Conservation (phyloP, 1,140 invertebrate species). For the Camponotus floridanus region DNA sequence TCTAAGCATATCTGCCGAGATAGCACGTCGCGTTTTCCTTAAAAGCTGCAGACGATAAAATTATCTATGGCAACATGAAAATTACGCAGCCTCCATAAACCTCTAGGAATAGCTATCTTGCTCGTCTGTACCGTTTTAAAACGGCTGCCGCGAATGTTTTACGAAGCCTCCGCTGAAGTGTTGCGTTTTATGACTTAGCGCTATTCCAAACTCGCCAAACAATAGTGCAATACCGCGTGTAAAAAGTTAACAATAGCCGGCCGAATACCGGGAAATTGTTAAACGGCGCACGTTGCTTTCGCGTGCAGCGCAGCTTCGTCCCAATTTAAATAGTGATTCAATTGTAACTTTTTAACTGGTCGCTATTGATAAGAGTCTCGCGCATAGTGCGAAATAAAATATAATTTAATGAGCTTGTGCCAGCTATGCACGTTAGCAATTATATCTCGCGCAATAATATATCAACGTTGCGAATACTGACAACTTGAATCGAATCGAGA, state of each 20-base stretch:
- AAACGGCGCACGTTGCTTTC: conserved; percentile 51
- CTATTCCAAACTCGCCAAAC: conserved; percentile 36
- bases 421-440: conserved; percentile 17
- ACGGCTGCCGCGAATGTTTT: conserved; percentile 1
- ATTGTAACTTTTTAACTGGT: conserved; percentile 53
- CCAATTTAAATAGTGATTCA: conserved; percentile 42
- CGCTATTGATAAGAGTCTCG: conserved; percentile 34
- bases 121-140: neutral
- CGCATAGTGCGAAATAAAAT: conserved; percentile 45
- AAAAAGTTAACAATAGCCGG: conserved; percentile 54
- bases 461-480: conserved; percentile 4
- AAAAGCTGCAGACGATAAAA: neutral
- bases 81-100: neutral
- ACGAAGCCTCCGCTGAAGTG: conserved; percentile 11
- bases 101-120: neutral
- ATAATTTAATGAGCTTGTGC: conserved; percentile 47
- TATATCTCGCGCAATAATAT: conserved; percentile 30
- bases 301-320: conserved; percentile 15
- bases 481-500: conserved; percentile 19
- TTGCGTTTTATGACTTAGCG: conserved; percentile 37
- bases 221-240: conserved; percentile 41
- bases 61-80: neutral
- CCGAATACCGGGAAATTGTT: conserved; percentile 55
- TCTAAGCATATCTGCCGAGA: neutral
- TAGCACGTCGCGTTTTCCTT: neutral